Base-by-base conservation (phyloP, 2,113 vertebrate genomes). In the Geococcyx californianus region DNA sequence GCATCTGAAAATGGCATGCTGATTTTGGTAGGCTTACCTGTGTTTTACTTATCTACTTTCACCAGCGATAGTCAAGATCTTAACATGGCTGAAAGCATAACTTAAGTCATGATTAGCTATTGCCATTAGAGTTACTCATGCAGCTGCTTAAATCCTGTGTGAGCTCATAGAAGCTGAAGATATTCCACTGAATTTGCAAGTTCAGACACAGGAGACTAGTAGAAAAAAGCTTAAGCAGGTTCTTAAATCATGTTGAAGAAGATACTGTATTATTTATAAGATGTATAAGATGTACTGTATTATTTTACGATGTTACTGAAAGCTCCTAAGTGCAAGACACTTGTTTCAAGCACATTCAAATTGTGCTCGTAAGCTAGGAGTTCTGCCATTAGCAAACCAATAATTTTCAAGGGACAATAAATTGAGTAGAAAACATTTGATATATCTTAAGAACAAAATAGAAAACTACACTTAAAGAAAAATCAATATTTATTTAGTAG, bases 91-190 rank as follows among this genome's bases (percentile, higher is more conserved):
- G 59, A 29, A 73, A 67, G 19, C 24, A 42, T 13, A 42, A 13
- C 40, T 42, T 42, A 42, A 42, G 13, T 42, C 40, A 10, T 13
- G 13, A 42, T 42, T 62, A 34, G 13, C 29, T 64, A 0, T 20
- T 75, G 49, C 23, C 9, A 2, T 54, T 51, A 18, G 33, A 24
- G 5, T 38, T 56, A 26, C 34, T 42, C 45, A 15, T 60, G 20
- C 16, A 64, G 29, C 44, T 49, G 31, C 26, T 45, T 16, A 24
- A 52, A 7, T 63, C n/a, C 16, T 0, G 0, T 4, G 28, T 49
- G 64, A 16, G 36, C 84, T 77, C 0, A 0, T 55, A 62, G 54
- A 40, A 63, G 20, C 40, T 80, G 38, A 62, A 83, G 36, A n/a
- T 52, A 19, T 3, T 59, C 29, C 17, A 1, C 56, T 52, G 81